A percentile compares a stretch with the other conserved stretches of the same genome.
phyloP scores from a whole-genome alignment of 2,797 vertebrate genomes.

The Cyprinodon diabolis region DNA sequence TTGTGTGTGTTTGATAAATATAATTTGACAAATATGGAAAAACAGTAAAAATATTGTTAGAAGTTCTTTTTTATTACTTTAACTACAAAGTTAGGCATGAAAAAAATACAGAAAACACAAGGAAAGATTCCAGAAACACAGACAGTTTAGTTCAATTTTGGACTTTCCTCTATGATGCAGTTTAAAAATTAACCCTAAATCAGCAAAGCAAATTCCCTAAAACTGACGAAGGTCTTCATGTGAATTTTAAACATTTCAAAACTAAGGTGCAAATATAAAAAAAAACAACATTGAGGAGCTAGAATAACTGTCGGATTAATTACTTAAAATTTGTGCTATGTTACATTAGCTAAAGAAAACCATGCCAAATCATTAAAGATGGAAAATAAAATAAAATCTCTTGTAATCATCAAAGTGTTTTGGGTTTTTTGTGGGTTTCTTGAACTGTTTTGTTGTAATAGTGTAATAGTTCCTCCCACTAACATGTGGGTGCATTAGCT shows the following conservation, averaged over 20 bases:
- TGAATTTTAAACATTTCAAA: neutral
- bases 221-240: too few species aligned
- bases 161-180: constrained; percentile 9
- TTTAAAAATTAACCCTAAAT: neutral
- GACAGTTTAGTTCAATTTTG: neutral
- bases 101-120: neutral
- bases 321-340: too few species aligned
- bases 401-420: too few species aligned
- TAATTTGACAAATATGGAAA: neutral
- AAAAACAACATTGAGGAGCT: neutral
- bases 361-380: too few species aligned
- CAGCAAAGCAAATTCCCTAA: constrained; percentile 17
- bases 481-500: too few species aligned
- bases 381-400: too few species aligned
- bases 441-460: too few species aligned
- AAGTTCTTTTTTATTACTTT: neutral
- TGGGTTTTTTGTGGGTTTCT: too few species aligned
- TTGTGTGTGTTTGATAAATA: neutral
- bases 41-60: neutral
- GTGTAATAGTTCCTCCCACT: too few species aligned
- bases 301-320: too few species aligned
- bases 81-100: neutral
- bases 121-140: neutral
- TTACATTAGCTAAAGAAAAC: too few species aligned
- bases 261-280: neutral